Percentiles rank a stretch among this genome's conserved stretches.
Evolutionary conservation across 2,888 invertebrate genomes (phyloP).

Genomic region (Pristionchus japonicus): DNA sequence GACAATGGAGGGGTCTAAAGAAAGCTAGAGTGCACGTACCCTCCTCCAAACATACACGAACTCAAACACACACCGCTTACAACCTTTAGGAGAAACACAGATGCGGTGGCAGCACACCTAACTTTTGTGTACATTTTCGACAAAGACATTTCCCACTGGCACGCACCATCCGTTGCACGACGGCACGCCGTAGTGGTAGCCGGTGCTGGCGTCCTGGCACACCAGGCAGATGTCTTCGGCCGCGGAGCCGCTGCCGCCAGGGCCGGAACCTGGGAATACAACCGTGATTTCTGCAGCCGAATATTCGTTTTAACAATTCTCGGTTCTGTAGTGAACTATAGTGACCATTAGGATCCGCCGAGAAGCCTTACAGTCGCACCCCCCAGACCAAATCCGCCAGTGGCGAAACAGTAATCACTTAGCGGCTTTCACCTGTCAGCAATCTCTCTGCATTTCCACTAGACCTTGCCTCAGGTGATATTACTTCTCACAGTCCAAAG

Average conservation of each 20-base stretch:
- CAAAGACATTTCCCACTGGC: no score
- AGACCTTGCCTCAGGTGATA: no score
- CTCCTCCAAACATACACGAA: background rate
- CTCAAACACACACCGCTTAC: background rate
- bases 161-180: slow-evolving; percentile 48
- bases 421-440: no score
- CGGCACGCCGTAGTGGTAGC: slow-evolving; percentile 47
- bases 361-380: no score
- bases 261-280: background rate
- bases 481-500: no score
- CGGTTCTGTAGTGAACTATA: background rate
- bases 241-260: background rate
- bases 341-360: no score
- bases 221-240: slow-evolving; percentile 49
- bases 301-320: no score
- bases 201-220: slow-evolving; percentile 46
- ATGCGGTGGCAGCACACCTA: background rate
- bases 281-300: background rate
- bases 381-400: no score
- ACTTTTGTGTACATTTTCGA: background rate
- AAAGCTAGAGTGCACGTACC: background rate
- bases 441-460: no score
- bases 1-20: background rate
- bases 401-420: no score
- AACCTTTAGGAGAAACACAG: background rate